Conservation (phyloP, 2,113 vertebrate genomes). For the Ramphastos sulfuratus region DNA sequence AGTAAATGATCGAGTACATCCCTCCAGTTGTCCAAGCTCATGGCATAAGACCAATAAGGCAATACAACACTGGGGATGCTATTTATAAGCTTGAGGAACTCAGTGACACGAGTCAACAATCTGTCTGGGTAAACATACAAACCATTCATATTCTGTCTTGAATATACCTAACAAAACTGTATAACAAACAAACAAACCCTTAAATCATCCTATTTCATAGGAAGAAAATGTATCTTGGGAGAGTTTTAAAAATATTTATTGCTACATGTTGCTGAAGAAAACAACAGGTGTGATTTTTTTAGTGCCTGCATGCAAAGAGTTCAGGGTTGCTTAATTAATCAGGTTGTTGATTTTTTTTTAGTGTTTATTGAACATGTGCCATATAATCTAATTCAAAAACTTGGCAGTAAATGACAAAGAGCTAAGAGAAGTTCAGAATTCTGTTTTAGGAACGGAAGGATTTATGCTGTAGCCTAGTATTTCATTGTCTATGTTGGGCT, state of each 20-base stretch:
- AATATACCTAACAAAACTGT: not conserved
- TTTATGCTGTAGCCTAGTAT: constrained; percentile 1
- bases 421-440: not conserved
- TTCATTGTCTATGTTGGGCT: not conserved
- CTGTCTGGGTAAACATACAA: not conserved
- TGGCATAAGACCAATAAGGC: not conserved
- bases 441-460: not conserved
- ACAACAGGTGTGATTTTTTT: not conserved
- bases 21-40: not conserved
- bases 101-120: not conserved
- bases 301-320: not conserved
- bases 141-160: not conserved
- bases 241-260: not conserved
- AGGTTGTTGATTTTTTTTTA: not conserved
- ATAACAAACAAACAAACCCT: not conserved
- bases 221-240: not conserved
- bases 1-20: not conserved
- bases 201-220: not conserved
- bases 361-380: not conserved
- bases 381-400: not conserved
- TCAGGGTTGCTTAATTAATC: not conserved
- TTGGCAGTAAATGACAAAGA: not conserved
- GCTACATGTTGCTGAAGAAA: not conserved
- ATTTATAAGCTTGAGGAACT: not conserved
- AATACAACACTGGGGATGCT: not conserved